Percentiles rank a stretch among this genome's conserved stretches.
Conservation (phyloP, 2,113 vertebrate species). For the Chlorodrepanis virens region DNA sequence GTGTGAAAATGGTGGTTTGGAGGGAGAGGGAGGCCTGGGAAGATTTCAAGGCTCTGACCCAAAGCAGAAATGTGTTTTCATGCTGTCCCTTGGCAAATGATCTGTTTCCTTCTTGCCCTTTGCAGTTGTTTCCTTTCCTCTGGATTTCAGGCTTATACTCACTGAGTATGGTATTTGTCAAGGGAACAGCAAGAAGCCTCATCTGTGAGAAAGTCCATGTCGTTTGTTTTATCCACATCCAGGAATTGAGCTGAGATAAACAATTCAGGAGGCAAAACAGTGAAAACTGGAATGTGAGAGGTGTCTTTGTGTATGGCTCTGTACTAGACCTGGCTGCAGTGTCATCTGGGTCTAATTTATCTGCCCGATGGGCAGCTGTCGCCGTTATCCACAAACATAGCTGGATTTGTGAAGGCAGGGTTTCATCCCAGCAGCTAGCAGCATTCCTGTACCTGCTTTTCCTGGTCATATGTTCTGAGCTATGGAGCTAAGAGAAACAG, state of each 20-base stretch:
- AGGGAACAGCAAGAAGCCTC: constrained; percentile 28
- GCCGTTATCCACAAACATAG: background rate
- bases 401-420: background rate
- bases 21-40: constrained; percentile 5
- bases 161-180: constrained; percentile 51
- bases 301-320: constrained; percentile 32
- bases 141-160: constrained; percentile 37
- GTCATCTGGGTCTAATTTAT: background rate
- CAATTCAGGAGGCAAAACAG: constrained; percentile 41
- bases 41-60: constrained; percentile 13
- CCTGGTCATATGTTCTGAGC: background rate
- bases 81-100: constrained; percentile 56
- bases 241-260: constrained; percentile 63
- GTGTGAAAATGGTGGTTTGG: background rate
- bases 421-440: background rate
- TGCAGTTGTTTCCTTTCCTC: constrained; percentile 53
- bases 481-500: background rate
- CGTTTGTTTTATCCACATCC: constrained; percentile 64
- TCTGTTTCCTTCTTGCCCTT: constrained; percentile 55
- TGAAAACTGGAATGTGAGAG: constrained; percentile 52
- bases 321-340: background rate
- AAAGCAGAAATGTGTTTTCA: constrained; percentile 44
- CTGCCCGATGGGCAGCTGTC: background rate
- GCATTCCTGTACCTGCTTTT: background rate
- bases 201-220: constrained; percentile 53